Conservation (phyloP, 2,113 vertebrate species). For the Poeciliopsis retropinna region DNA sequence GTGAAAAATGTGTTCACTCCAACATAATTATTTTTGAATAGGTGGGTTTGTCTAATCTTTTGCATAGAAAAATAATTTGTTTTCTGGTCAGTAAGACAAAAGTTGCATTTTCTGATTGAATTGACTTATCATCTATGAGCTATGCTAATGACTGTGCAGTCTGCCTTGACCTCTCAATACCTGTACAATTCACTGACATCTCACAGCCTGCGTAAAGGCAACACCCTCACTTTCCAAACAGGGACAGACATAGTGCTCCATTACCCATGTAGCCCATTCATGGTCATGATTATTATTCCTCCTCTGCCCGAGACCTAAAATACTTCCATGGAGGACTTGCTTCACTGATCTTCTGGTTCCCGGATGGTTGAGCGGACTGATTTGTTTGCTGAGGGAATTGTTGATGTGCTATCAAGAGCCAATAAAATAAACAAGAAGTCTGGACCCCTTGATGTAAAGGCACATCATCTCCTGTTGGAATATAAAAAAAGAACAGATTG, state of each 20-base stretch:
- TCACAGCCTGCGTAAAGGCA: conserved; percentile 64
- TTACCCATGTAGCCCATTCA: conserved; percentile 72
- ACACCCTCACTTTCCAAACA: conserved; percentile 62
- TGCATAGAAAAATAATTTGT: no score
- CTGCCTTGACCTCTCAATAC: conserved; percentile 63
- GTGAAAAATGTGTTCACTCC: not conserved
- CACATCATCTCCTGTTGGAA: conserved; percentile 46
- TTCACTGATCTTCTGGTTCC: conserved; percentile 22
- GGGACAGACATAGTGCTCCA: conserved; percentile 67
- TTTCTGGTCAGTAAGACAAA: not conserved
- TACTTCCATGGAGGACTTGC: conserved; percentile 47
- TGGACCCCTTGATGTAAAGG: conserved; percentile 9
- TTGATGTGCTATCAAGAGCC: conserved; percentile 35
- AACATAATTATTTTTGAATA: not conserved
- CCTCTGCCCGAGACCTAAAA: conserved; percentile 68
- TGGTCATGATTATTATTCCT: conserved; percentile 73
- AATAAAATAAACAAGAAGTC: conserved; percentile 40
- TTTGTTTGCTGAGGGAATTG: conserved; percentile 50
- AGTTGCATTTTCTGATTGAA: conserved; percentile 40
- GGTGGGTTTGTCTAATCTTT: not conserved
- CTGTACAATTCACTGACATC: conserved; percentile 57
- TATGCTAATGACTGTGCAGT: conserved; percentile 43
- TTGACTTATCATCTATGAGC: conserved; percentile 46
- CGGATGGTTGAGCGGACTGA: conserved; percentile 51
- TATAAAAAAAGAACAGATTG: conserved; percentile 44